Evolutionary conservation across 2,888 invertebrate genomes (phyloP).

Genomic region (Cylindroiulus punctatus): DNA sequence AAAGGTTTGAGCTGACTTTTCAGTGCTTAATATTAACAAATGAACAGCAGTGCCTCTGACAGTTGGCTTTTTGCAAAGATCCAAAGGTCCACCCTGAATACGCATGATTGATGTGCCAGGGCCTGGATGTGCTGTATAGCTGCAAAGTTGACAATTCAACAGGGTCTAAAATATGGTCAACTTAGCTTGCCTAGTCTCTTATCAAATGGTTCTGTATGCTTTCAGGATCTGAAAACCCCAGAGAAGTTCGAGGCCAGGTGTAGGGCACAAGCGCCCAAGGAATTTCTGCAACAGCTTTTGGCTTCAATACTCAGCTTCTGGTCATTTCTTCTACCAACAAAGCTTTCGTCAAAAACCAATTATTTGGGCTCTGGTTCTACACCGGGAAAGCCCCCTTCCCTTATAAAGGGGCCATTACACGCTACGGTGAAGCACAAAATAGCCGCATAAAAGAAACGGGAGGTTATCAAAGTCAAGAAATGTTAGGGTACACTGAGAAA

Average conservation of each 20-base stretch:
- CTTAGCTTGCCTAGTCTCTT: conserved; percentile 7
- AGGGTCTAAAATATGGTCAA: conserved; percentile 19
- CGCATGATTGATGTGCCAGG: conserved; percentile 35
- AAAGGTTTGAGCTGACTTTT: neutral
- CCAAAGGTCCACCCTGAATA: neutral
- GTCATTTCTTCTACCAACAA: conserved; percentile 16
- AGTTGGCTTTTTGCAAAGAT: neutral
- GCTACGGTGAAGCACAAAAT: neutral
- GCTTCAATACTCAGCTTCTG: neutral
- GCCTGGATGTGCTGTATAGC: too few species aligned
- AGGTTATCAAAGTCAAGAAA: conserved; percentile 17
- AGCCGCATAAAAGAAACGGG: neutral
- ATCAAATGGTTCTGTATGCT: neutral
- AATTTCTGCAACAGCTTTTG: neutral
- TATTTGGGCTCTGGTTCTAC: conserved; percentile 28
- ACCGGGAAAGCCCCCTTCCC: conserved; percentile 24
- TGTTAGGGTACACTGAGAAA: neutral
- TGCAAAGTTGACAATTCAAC: neutral
- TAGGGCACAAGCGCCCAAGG: neutral
- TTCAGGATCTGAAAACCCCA: neutral
- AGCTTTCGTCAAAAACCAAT: conserved; percentile 24
- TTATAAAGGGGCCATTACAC: neutral
- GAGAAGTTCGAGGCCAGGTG: conserved; percentile 8
- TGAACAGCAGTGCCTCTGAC: neutral
- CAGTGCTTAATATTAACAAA: conserved; percentile 17